A percentile compares a stretch with the other conserved stretches of the same genome.
These are phyloP conservation scores for Conger conger DNA, from an alignment of 2,113 vertebrate genomes.

Conservation along the genomic window DNA sequence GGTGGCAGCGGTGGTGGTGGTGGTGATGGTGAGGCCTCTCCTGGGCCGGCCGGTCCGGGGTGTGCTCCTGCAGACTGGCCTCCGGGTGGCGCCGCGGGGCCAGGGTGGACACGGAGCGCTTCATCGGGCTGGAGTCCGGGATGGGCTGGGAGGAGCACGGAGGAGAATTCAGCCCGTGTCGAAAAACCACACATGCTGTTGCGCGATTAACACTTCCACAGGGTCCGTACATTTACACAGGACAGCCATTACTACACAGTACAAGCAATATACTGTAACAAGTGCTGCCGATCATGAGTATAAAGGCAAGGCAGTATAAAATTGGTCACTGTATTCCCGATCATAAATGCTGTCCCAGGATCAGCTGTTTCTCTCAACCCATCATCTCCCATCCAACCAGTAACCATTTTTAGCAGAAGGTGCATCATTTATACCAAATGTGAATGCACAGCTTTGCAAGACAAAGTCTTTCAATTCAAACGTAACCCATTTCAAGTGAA, in stretches of 20 bases:
- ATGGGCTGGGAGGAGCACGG: conserved; percentile 68
- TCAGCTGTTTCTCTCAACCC: no score
- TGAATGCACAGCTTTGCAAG: no score
- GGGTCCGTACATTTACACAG: neutral
- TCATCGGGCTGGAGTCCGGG: conserved; percentile 85
- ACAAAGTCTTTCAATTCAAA: no score
- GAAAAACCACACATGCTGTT: neutral
- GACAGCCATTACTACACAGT: neutral
- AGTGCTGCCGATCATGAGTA: neutral
- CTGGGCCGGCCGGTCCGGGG: conserved; percentile 70
- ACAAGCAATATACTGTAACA: neutral
- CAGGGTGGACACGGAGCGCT: conserved; percentile 85
- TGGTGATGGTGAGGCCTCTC: conserved; percentile 78
- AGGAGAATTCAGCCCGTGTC: neutral
- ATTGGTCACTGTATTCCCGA: neutral
- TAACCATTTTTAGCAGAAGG: neutral
- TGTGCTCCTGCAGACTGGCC: conserved; percentile 74
- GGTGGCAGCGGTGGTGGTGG: conserved; percentile 88
- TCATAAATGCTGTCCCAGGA: neutral
- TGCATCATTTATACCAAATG: neutral
- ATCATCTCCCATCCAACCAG: neutral
- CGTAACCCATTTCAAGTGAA: no score
- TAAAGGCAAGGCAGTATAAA: neutral
- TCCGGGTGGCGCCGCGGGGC: conserved; percentile 77
- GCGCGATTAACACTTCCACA: no score